Conservation (phyloP, 2,888 invertebrate species). For the Apocheima hispidaria region DNA sequence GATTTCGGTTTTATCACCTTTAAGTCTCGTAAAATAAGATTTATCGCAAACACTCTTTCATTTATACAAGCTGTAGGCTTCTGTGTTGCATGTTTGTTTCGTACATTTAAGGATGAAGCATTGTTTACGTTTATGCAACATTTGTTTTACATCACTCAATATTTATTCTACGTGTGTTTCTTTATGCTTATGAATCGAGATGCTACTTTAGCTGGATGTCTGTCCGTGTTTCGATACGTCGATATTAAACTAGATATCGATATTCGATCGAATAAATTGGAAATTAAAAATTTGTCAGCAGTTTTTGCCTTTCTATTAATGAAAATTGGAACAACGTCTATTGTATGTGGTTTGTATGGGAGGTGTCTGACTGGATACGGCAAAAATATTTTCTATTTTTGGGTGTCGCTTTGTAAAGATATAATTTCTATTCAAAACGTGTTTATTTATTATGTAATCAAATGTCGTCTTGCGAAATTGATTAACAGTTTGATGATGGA, state of each 20-base stretch:
- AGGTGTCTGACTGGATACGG: neutral
- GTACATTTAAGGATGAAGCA: neutral
- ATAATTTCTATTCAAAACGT: neutral
- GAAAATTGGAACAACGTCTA: neutral
- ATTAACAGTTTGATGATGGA: neutral
- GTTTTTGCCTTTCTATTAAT: neutral
- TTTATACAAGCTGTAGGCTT: neutral
- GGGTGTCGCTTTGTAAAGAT: neutral
- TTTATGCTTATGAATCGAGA: slow-evolving; percentile 1
- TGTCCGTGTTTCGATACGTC: neutral
- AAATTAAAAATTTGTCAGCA: neutral
- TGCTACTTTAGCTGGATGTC: neutral
- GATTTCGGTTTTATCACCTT: neutral
- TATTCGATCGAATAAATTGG: neutral
- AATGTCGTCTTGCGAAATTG: neutral
- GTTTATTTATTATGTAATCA: neutral
- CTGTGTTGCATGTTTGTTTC: neutral
- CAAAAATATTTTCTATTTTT: slow-evolving; percentile 1
- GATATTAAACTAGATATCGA: neutral
- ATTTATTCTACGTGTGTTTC: neutral
- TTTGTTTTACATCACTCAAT: neutral
- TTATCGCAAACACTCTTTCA: neutral
- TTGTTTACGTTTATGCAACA: neutral
- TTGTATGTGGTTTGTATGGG: neutral
- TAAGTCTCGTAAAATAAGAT: neutral